Evolutionary conservation across 1,140 invertebrate genomes (phyloP), one percentile per base, ranked within the genome.

Genomic region (Drosophila setifemur): DNA sequence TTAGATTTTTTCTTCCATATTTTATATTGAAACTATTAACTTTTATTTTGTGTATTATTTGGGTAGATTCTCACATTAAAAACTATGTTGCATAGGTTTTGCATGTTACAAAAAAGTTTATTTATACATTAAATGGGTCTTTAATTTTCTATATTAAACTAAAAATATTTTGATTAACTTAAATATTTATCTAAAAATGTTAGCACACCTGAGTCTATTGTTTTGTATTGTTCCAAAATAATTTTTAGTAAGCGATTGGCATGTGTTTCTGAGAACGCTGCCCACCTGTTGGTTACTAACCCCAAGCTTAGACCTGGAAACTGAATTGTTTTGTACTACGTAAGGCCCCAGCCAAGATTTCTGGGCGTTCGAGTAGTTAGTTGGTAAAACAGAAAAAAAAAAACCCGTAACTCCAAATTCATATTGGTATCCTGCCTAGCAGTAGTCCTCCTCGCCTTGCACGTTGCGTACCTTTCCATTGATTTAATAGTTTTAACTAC

Each of bases 261-360:
- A 70, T 71, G 66, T 42, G 42, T 49, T 71, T 53, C 26, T 28
- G n/a, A 58, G 21, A 50, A 19, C 53, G 8, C 44, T 70, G 64
- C 43, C 66, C 26, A 12, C 28, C 11, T 64, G 9, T 50, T 53
- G 14, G 58, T 18, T 61, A 85, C 74, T 74, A 74, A 83, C 50
- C 69, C 44, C 39, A 55, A n/a, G 73, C 64, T 55, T 76, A 44
- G 50, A 28, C 6, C 35, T 21, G 19, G 5, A 52, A 35, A 12
- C 18, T 21, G 11, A 25, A 42, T 49, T 50, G 21, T 35, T 35
- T n/a, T 12, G 6, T 18, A n/a, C 44, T 52, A 18, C 19, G 8
- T 26, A 42, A 28, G 45, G 33, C 9, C 50, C 16, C 29, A 45
- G 31, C 23, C 7, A 9, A 7, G n/a, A 14, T 44, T 72, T 42